Percentiles rank a stretch among this genome's conserved stretches.
Evolutionary conservation across 2,797 vertebrate species (phyloP).

Genomic region (Brachyalestes nurse): DNA sequence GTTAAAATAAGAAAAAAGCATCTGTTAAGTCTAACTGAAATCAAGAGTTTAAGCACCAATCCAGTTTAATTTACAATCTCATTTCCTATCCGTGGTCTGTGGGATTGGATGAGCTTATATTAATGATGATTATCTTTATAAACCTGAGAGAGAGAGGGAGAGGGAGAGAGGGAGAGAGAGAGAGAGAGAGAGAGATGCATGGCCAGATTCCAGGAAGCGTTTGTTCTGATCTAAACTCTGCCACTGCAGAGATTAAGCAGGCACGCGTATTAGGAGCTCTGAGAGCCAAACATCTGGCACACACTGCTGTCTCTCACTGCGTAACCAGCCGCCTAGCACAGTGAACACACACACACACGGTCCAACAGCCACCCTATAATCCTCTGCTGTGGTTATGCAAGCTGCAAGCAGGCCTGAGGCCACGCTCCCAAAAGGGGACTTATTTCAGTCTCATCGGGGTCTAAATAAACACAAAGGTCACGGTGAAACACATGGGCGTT

Average conservation of each 20-base stretch:
- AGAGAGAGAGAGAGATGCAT: slow-evolving; percentile 6
- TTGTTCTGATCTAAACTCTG: slow-evolving; percentile 43
- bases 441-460: slow-evolving; percentile 6
- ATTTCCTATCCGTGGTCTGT: slow-evolving; percentile 48
- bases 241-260: slow-evolving; percentile 48
- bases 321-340: background rate
- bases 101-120: slow-evolving; percentile 60
- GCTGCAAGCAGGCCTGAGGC: background rate
- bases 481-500: background rate
- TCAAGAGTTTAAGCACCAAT: slow-evolving; percentile 19
- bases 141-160: slow-evolving; percentile 21
- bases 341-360: slow-evolving; percentile 15
- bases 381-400: slow-evolving; percentile 43
- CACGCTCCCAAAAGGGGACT: slow-evolving; percentile 20
- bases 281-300: slow-evolving; percentile 54
- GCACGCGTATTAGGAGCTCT: slow-evolving; percentile 41
- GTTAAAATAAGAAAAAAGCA: background rate
- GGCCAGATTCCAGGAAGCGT: slow-evolving; percentile 52
- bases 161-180: slow-evolving; percentile 2
- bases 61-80: slow-evolving; percentile 56
- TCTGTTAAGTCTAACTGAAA: slow-evolving; percentile 9
- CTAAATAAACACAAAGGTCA: slow-evolving; percentile 28
- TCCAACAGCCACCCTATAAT: slow-evolving; percentile 18
- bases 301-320: background rate
- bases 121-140: slow-evolving; percentile 65